phyloP scores from a whole-genome alignment of 2,797 vertebrate species.

The Fistularia commersonii region DNA sequence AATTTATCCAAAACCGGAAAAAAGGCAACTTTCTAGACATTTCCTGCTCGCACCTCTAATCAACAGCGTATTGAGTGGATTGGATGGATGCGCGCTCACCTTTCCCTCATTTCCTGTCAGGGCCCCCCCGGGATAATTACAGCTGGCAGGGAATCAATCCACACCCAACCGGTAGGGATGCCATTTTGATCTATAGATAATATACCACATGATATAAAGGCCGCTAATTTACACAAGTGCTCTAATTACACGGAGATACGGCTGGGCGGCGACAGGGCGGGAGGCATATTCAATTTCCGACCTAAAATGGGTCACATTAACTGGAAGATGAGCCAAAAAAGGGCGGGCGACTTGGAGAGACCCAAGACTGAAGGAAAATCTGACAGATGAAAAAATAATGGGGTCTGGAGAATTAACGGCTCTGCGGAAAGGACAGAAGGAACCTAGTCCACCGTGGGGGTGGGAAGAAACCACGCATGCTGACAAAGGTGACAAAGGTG shows the following conservation, averaged over 20 bases:
- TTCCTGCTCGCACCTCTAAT: constrained; percentile 1
- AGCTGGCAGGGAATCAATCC: constrained; percentile 1
- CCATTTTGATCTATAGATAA: background rate
- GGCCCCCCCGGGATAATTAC: constrained; percentile 1
- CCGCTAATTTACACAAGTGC: constrained; percentile 11
- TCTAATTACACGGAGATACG: constrained; percentile 29
- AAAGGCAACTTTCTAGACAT: too few species aligned
- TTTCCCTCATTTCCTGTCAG: constrained; percentile 4
- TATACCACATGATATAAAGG: constrained; percentile 16
- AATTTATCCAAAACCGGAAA: too few species aligned
- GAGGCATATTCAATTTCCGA: constrained; percentile 25
- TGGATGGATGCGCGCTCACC: background rate
- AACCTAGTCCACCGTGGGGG: too few species aligned
- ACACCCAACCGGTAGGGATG: background rate
- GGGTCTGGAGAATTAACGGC: constrained; percentile 6
- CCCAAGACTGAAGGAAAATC: background rate
- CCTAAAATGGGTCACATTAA: constrained; percentile 15
- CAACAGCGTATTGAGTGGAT: background rate
- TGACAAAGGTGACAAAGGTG: too few species aligned
- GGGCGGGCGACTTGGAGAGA: background rate
- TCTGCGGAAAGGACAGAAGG: too few species aligned
- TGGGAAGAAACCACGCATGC: too few species aligned
- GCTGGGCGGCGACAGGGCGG: constrained; percentile 11
- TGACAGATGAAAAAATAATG: constrained; percentile 12
- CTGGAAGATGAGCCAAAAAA: constrained; percentile 1